Base-by-base conservation (phyloP, 2,888 invertebrate species). In the Apantesis nais region DNA sequence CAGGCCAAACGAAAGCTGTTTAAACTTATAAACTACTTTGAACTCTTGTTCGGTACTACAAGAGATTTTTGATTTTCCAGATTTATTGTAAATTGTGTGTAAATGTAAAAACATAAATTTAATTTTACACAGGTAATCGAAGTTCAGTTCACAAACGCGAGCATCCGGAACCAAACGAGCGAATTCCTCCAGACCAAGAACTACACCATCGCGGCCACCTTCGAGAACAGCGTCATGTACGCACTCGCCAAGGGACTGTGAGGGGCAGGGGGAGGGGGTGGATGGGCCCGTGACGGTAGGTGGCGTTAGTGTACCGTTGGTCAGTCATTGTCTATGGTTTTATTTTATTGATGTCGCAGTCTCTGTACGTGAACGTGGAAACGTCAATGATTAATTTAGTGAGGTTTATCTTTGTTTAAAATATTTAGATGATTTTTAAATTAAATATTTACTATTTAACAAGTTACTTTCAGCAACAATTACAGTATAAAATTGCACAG, bases 161-260 rank as follows among this genome's bases (percentile, higher is more conserved):
- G 73, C 1, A 83, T 83, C 0, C 85, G 90, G 9, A 91, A 93
- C 83, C 83, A 86, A 41, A 93, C 93, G 0, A 89, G 89, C 0
- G 70, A 85, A 0, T 90, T 89, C 76, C 87, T 95, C 2, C 73
- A 78, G 0, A 79, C 87, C 0, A 89, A 90, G 85, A 93, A 93
- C 86, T 95, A 95, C 86, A 89, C 90, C 0, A 84, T 93, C 0
- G 92, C 92, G 0, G 93, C 91, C 0, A 72, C 79, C 1, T 92
- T 89, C 80, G 80, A 83, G 0, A 87, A 89, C 22, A 88, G 90
- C 63, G 74, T 92, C 70, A 88, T 95, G 88, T 94, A 88, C 76
- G 82, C 88, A 1, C 89, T 91, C 44, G 79, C 62, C 11, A 31
- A 1, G 52, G 65, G 52, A 0, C 65, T 48, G 34, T 65, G 52